Percentiles rank a stretch among this genome's conserved stretches.
These are phyloP conservation scores for Dasypolia templi DNA, from an alignment of 2,888 invertebrate species.

Conservation along the genomic window DNA sequence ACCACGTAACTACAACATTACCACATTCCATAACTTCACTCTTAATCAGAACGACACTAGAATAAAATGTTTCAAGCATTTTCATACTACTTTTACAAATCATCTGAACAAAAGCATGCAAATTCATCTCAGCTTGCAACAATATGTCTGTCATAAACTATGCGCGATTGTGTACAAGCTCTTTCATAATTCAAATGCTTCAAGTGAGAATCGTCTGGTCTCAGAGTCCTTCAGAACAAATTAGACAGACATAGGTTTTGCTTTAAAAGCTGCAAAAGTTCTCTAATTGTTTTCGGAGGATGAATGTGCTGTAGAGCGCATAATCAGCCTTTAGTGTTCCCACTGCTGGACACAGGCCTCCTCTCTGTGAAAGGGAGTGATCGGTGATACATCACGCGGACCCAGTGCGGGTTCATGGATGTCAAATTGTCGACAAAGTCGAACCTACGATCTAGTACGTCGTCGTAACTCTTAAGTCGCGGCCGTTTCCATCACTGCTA, in stretches of 20 bases:
- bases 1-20: background rate
- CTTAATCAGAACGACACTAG: background rate
- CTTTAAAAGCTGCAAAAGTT: slow-evolving; percentile 24
- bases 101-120: slow-evolving; percentile 36
- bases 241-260: slow-evolving; percentile 49
- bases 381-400: no score
- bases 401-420: no score
- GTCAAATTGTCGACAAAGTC: no score
- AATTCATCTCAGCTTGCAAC: slow-evolving; percentile 31
- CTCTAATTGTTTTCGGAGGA: background rate
- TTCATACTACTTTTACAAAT: slow-evolving; percentile 32
- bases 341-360: no score
- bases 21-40: background rate
- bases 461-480: no score
- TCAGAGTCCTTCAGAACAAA: slow-evolving; percentile 50
- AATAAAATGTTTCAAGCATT: slow-evolving; percentile 14
- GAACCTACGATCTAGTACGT: no score
- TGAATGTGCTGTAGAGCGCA: slow-evolving; percentile 21
- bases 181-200: slow-evolving; percentile 44
- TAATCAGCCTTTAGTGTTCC: background rate
- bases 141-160: slow-evolving; percentile 34
- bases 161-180: slow-evolving; percentile 35
- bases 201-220: slow-evolving; percentile 36
- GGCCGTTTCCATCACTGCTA: no score
- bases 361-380: no score